Conservation (phyloP, 2,888 invertebrate genomes). For the Pseudanteris insignis region DNA sequence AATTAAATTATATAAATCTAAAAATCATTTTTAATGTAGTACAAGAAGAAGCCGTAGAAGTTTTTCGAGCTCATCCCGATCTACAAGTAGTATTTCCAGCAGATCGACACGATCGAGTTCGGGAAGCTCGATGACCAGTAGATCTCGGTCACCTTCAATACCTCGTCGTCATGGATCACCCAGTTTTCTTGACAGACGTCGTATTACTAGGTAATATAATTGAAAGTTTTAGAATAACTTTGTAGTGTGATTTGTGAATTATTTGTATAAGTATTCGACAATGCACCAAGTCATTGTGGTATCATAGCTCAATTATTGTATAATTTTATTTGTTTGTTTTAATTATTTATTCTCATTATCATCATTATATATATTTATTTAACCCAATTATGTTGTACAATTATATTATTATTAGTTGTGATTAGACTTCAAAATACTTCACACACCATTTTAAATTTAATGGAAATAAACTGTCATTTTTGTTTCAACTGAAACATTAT, state of each 20-base stretch:
- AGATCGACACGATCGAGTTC: slow-evolving; percentile 69
- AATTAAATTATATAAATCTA: too few species aligned
- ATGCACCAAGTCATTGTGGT: slow-evolving; percentile 50
- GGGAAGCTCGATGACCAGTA: slow-evolving; percentile 63
- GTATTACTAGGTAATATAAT: slow-evolving; percentile 87
- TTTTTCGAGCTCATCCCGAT: slow-evolving; percentile 61
- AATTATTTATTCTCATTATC: too few species aligned
- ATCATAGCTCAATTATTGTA: slow-evolving; percentile 45
- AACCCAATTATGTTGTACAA: too few species aligned
- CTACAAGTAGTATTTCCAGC: slow-evolving; percentile 70
- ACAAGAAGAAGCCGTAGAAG: slow-evolving; percentile 60
- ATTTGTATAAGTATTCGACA: slow-evolving; percentile 31
- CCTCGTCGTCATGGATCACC: slow-evolving; percentile 93
- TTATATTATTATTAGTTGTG: too few species aligned
- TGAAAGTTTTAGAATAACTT: not conserved
- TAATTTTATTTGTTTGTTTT: slow-evolving; percentile 27
- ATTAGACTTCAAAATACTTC: too few species aligned
- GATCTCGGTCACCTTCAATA: slow-evolving; percentile 87
- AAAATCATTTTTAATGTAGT: too few species aligned
- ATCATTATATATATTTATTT: too few species aligned
- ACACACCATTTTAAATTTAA: too few species aligned
- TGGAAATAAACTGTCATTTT: too few species aligned
- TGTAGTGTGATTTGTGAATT: slow-evolving; percentile 36
- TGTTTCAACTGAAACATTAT: too few species aligned
- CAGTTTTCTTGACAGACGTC: slow-evolving; percentile 89